Evolutionary conservation across 2,888 invertebrate species (phyloP).

Genomic region (Leucoma salicis): DNA sequence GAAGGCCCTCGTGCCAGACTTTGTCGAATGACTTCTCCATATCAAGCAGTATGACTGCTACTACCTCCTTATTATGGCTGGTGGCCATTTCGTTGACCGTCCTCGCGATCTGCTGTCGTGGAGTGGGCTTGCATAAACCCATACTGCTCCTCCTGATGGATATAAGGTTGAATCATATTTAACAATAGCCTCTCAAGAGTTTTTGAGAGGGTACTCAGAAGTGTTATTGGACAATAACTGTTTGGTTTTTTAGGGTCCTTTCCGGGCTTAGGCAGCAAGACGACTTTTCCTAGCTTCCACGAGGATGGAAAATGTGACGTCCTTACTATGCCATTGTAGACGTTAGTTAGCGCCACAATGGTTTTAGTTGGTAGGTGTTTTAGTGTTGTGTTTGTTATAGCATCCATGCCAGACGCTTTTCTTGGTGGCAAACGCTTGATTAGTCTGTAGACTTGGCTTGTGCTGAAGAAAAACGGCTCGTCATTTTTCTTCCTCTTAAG

Average conservation of each 20-base stretch:
- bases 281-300: not conserved
- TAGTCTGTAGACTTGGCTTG: not conserved
- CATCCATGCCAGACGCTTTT: conserved; percentile 1
- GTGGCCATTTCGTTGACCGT: not conserved
- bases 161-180: not conserved
- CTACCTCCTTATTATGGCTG: not conserved
- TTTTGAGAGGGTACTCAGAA: not conserved
- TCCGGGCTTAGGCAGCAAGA: conserved; percentile 19
- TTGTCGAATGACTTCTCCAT: not conserved
- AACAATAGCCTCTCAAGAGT: not conserved
- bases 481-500: not conserved
- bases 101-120: conserved; percentile 11
- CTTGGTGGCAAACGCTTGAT: not conserved
- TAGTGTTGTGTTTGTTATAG: not conserved
- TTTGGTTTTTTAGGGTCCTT: conserved; percentile 17
- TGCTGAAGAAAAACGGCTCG: not conserved
- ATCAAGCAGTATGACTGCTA: not conserved
- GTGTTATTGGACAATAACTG: conserved; percentile 27
- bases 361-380: not conserved
- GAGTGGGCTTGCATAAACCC: conserved; percentile 14
- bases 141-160: conserved; percentile 7
- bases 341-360: not conserved
- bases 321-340: conserved; percentile 1
- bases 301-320: not conserved
- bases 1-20: not conserved